Percentiles rank a stretch among this genome's conserved stretches.
These are phyloP conservation scores for Oceanites oceanicus DNA, from an alignment of 2,113 vertebrate species.

Conservation along the genomic window DNA sequence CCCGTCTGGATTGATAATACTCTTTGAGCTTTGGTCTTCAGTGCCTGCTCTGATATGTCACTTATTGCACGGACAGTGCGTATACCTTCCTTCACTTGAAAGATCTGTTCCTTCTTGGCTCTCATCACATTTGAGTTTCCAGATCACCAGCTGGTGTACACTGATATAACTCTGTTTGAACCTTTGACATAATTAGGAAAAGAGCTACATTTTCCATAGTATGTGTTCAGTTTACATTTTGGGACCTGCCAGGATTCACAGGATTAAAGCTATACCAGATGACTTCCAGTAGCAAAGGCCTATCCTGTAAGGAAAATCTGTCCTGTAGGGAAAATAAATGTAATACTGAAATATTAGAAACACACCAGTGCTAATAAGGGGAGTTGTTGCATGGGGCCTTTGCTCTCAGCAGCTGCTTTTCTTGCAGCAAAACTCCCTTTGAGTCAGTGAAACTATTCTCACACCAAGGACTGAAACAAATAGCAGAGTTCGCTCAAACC, in stretches of 20 bases:
- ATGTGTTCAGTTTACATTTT: neutral
- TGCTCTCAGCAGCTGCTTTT: neutral
- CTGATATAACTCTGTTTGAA: neutral
- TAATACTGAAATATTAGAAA: neutral
- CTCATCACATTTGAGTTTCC: neutral
- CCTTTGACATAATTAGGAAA: neutral
- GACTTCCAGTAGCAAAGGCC: neutral
- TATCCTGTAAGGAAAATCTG: neutral
- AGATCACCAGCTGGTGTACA: neutral
- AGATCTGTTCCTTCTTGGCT: neutral
- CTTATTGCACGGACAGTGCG: neutral
- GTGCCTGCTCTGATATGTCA: neutral
- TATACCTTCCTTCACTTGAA: neutral
- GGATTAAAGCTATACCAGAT: neutral
- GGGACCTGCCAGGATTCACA: neutral
- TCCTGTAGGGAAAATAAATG: neutral
- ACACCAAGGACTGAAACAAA: neutral
- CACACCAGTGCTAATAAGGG: neutral
- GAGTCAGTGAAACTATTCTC: neutral
- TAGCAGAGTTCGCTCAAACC: neutral
- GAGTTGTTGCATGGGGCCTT: neutral
- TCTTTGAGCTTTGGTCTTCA: neutral
- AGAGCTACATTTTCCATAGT: neutral
- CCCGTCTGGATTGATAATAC: neutral
- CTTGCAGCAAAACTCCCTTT: neutral